phyloP scores from a whole-genome alignment of 1,140 invertebrate species.

The Pseudobourletiella spinata region DNA sequence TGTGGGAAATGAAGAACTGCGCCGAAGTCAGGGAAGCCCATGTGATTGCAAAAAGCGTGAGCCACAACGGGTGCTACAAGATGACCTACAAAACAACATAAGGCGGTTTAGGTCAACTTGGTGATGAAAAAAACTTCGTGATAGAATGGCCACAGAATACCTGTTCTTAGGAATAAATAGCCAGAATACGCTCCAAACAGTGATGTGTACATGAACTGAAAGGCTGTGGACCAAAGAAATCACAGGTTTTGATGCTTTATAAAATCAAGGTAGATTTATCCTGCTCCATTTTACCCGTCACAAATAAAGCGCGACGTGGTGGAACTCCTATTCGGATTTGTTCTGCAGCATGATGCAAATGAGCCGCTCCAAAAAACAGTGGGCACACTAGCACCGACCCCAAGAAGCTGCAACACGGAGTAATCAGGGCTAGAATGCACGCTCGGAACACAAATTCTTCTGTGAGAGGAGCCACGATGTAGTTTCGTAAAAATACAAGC shows the following conservation, averaged over 20 bases:
- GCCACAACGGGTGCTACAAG: conserved; percentile 76
- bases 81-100: conserved; percentile 56
- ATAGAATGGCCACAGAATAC: conserved; percentile 39
- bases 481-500: conserved; percentile 82
- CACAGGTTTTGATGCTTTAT: background rate
- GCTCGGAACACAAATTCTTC: conserved; percentile 92
- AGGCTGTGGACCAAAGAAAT: conserved; percentile 49
- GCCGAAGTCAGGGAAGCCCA: conserved; percentile 84
- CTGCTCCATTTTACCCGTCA: conserved; percentile 50
- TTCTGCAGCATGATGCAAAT: conserved; percentile 85
- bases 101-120: conserved; percentile 3
- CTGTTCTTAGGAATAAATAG: conserved; percentile 63
- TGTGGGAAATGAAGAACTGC: conserved; percentile 62
- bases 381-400: conserved; percentile 75
- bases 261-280: conserved; percentile 7
- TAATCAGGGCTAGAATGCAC: conserved; percentile 82
- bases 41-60: conserved; percentile 91
- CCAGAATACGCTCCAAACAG: conserved; percentile 89
- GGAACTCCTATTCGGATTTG: conserved; percentile 51
- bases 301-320: conserved; percentile 55
- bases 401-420: conserved; percentile 67
- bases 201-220: conserved; percentile 84
- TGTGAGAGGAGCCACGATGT: conserved; percentile 81
- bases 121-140: background rate
- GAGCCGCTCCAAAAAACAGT: conserved; percentile 84